These are phyloP conservation scores for Pomacea canaliculata DNA, from an alignment of 2,888 invertebrate genomes.

Conservation along the genomic window DNA sequence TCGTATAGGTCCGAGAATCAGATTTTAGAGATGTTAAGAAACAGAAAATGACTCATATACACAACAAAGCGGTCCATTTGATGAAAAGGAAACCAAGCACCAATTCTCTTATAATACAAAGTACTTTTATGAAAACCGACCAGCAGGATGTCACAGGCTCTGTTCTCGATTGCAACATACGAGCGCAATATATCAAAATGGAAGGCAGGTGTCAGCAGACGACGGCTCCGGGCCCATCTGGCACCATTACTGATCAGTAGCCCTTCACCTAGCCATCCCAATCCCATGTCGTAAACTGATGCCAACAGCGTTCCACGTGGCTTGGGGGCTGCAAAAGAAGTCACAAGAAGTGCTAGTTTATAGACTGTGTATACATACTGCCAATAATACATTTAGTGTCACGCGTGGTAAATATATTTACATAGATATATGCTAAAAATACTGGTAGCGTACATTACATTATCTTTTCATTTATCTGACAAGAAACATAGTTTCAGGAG, in stretches of 20 bases:
- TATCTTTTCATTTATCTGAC: no score
- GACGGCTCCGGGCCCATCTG: conserved; percentile 47
- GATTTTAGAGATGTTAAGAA: no score
- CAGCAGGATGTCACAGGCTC: conserved; percentile 16
- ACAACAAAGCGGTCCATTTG: no score
- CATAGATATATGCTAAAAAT: no score
- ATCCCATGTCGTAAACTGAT: conserved; percentile 43
- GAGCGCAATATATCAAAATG: conserved; percentile 32
- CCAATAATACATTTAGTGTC: neutral
- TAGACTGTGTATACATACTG: neutral
- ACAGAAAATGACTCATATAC: no score
- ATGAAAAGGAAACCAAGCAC: no score
- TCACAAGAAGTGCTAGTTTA: neutral
- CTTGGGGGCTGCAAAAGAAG: conserved; percentile 25
- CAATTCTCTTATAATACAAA: no score
- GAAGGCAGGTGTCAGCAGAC: conserved; percentile 39
- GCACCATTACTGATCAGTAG: conserved; percentile 47
- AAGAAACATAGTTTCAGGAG: no score
- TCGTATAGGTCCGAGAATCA: no score
- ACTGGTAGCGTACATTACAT: no score
- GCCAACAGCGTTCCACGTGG: conserved; percentile 20
- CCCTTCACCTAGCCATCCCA: conserved; percentile 53
- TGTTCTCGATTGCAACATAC: conserved; percentile 45
- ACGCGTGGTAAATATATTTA: no score
- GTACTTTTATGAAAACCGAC: neutral